Evolutionary conservation across 2,113 vertebrate genomes (phyloP).

Genomic region (Callorhinus ursinus): DNA sequence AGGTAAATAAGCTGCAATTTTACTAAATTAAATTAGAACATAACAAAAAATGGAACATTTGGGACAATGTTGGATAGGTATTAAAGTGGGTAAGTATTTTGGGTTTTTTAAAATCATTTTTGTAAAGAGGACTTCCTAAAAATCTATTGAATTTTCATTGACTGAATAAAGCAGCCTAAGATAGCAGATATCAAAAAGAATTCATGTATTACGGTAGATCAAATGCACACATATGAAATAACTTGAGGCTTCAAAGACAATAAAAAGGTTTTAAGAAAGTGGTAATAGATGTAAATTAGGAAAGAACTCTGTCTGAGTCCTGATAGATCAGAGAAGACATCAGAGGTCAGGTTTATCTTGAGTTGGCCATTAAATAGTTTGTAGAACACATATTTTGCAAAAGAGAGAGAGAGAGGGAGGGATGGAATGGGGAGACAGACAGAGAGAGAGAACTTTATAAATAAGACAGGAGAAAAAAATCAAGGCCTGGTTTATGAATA

Average conservation of each 20-base stretch:
- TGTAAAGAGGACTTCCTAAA: background rate
- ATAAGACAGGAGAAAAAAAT: slow-evolving; percentile 14
- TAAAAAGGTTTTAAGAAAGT: slow-evolving; percentile 4
- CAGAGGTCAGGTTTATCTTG: background rate
- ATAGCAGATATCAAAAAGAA: slow-evolving; percentile 50
- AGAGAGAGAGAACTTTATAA: background rate
- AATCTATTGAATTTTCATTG: background rate
- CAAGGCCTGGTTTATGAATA: background rate
- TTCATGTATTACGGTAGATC: slow-evolving; percentile 41
- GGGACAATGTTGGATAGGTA: background rate
- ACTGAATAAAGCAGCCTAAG: background rate
- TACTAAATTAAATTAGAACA: background rate
- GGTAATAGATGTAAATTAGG: background rate
- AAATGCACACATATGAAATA: slow-evolving; percentile 35
- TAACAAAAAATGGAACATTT: background rate
- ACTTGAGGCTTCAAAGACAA: slow-evolving; percentile 37
- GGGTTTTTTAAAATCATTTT: background rate
- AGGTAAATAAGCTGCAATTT: background rate
- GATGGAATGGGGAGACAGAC: background rate
- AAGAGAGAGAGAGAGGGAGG: background rate
- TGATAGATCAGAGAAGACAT: slow-evolving; percentile 10
- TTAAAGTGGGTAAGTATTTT: background rate
- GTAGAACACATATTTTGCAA: background rate
- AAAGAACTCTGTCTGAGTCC: background rate
- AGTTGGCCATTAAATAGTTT: slow-evolving; percentile 46